Base-by-base conservation (phyloP, 2,888 invertebrate species). In the Glaucopsyche alexis region DNA sequence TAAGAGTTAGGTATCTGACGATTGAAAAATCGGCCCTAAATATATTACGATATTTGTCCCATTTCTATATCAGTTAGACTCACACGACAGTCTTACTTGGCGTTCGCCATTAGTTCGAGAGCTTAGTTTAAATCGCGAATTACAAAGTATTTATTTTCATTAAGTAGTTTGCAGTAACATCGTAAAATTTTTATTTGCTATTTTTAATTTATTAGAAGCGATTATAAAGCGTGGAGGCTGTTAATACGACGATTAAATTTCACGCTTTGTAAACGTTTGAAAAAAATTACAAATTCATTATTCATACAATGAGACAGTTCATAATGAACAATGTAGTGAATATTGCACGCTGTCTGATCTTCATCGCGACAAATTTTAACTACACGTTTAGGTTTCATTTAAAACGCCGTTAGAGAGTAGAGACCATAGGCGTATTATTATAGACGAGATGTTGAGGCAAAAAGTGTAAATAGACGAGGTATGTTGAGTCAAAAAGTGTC, bases 301-400 rank as follows among this genome's bases (percentile, higher is more conserved):
- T 60, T 60, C 60, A 60, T 60, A 60, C 60, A 60, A 60, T 60
- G 60, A 60, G 60, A 60, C 60, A 60, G 60, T 38, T 38, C 29
- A 14, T 60, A 60, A 60, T 60, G 60, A 60, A 29, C 60, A 60
- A 7, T 16, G 16, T n/a, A n/a, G 50, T 60, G 29, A 29, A 60
- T 60, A 29, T 13, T 29, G 13, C 29, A 29, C 14, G 29, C 60
- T 60, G 29, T 60, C 29, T 60, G 55, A 55, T 19, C 6, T 9
- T 14, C 19, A 38, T 11, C 14, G n/a, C 60, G 29, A 60, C 60
- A 38, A 60, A 60, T 29, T 13, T 29, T 38, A 60, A 47, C 13
- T 13, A 42, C 42, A 42, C 8, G 42, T 55, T 11, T 19, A 55
- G 55, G 55, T 55, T 55, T 29, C 29, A 4, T 29, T 29, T 29